These are phyloP conservation scores for Spodoptera littoralis DNA, from an alignment of 2,888 invertebrate species.

Conservation along the genomic window DNA sequence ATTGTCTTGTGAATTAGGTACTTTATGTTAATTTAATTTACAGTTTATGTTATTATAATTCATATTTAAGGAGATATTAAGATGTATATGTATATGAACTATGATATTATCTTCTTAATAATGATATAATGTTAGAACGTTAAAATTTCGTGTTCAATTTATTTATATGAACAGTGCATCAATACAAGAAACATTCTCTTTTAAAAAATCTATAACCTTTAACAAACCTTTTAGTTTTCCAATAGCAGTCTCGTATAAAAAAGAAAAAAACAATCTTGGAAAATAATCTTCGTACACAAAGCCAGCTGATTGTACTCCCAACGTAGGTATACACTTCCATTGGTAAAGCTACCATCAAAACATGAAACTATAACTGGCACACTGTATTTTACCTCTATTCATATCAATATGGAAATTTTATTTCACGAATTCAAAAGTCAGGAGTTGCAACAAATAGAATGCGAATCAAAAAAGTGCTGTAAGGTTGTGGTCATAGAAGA, in stretches of 20 bases:
- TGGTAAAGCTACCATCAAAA: conserved; percentile 5
- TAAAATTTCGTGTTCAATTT: too few species aligned
- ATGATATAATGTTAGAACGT: too few species aligned
- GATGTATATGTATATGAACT: too few species aligned
- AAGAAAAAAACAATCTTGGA: background rate
- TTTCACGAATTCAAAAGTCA: conserved; percentile 43
- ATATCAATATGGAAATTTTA: conserved; percentile 50
- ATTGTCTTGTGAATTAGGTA: too few species aligned
- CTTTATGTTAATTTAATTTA: too few species aligned
- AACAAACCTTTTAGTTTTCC: too few species aligned
- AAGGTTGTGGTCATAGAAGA: background rate
- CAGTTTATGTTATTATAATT: too few species aligned
- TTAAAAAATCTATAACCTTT: too few species aligned
- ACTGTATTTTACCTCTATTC: conserved; percentile 37
- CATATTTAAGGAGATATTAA: too few species aligned
- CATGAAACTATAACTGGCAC: conserved; percentile 21
- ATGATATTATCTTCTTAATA: too few species aligned
- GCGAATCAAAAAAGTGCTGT: conserved; percentile 26
- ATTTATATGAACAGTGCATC: too few species aligned
- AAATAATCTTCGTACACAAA: background rate
- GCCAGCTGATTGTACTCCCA: conserved; percentile 26
- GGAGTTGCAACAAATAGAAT: conserved; percentile 38
- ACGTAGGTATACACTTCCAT: background rate
- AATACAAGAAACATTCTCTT: too few species aligned
- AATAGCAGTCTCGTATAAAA: background rate